Conservation (phyloP, 2,113 vertebrate species). For the Rhodinocichla rosea region DNA sequence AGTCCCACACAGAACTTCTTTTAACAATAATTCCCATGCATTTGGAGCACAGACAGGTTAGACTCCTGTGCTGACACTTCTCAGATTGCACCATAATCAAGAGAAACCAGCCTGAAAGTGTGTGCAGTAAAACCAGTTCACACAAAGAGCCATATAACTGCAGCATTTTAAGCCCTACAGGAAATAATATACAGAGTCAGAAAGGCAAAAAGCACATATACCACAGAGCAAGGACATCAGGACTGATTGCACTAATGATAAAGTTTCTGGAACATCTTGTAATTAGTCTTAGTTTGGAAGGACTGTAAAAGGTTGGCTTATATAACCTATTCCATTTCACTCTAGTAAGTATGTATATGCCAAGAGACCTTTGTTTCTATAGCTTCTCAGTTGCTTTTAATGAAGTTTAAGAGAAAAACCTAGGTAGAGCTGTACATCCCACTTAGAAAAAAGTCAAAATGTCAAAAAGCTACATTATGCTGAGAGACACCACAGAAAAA, state of each 20-base stretch:
- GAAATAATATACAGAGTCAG: neutral
- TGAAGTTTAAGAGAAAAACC: neutral
- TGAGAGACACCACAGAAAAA: neutral
- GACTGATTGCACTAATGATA: neutral
- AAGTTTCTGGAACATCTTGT: constrained; percentile 27
- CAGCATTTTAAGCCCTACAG: neutral
- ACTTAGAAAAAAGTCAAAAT: neutral
- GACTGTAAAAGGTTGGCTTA: neutral
- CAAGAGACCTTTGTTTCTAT: neutral
- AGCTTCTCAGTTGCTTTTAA: neutral
- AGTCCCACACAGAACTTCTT: neutral
- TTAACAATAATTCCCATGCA: neutral
- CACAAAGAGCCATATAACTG: neutral
- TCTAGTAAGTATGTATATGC: neutral
- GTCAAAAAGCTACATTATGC: neutral
- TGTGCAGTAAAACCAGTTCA: neutral
- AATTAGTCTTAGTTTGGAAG: constrained; percentile 29
- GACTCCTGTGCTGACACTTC: neutral
- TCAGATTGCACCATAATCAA: neutral
- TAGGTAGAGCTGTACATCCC: neutral
- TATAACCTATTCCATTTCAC: neutral
- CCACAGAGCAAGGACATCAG: neutral
- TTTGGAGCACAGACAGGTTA: neutral
- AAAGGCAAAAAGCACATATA: neutral
- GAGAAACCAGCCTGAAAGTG: neutral